Evolutionary conservation across 2,888 invertebrate species (phyloP).

Genomic region (Harpalus rufipes): DNA sequence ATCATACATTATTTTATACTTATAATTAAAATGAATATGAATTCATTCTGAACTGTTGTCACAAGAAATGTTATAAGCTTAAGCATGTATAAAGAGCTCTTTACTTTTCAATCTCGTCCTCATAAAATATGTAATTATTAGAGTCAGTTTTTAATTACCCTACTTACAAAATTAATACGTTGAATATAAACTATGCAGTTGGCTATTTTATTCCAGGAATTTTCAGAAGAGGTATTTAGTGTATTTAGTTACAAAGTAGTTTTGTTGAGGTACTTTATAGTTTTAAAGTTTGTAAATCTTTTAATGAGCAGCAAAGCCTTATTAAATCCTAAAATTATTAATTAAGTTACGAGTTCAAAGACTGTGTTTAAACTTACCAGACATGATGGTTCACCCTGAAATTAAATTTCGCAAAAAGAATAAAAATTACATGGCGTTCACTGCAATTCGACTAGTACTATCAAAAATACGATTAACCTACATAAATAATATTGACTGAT

Average conservation of each 20-base stretch:
- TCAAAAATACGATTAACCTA: no score
- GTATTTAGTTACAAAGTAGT: constrained; percentile 32
- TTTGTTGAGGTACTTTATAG: constrained; percentile 33
- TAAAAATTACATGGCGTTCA: not conserved
- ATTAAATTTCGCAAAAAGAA: not conserved
- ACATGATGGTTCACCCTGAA: not conserved
- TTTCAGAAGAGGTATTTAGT: constrained; percentile 1
- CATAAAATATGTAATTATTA: not conserved
- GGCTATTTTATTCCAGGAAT: constrained; percentile 5
- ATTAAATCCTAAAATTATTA: constrained; percentile 32
- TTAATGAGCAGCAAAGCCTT: constrained; percentile 44
- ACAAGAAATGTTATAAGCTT: not conserved
- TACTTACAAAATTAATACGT: not conserved
- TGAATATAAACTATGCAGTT: not conserved
- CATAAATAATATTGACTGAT: no score
- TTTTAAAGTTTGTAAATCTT: constrained; percentile 43
- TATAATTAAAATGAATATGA: no score
- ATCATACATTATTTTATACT: no score
- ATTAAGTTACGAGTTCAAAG: constrained; percentile 41
- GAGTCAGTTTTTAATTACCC: not conserved
- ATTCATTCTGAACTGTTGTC: no score
- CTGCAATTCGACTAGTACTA: not conserved
- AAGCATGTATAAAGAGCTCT: not conserved
- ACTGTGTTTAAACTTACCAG: constrained; percentile 11
- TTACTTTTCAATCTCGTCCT: not conserved